Evolutionary conservation across 2,797 vertebrate species (phyloP).

Genomic region (Aeoliscus strigatus): DNA sequence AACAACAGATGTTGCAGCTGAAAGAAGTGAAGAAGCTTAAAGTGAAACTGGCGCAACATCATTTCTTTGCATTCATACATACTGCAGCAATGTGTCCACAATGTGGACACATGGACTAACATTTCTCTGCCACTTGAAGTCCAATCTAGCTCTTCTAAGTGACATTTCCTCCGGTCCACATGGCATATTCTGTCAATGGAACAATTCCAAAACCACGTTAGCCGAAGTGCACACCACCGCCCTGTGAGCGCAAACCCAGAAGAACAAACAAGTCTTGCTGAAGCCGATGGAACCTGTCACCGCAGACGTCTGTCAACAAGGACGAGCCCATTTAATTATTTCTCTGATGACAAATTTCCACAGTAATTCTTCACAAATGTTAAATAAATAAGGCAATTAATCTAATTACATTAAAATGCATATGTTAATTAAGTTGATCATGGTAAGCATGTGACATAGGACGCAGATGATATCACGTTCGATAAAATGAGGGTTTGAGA

Average conservation of each 20-base stretch:
- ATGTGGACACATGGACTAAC: conserved; percentile 12
- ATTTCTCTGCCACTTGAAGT: conserved; percentile 3
- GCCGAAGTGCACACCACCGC: conserved; percentile 50
- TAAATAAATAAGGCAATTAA: no score
- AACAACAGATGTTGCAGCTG: conserved; percentile 22
- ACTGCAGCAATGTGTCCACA: no score
- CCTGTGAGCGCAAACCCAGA: conserved; percentile 43
- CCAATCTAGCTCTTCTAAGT: no score
- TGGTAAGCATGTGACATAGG: no score
- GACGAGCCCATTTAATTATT: conserved; percentile 61
- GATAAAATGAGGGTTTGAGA: no score
- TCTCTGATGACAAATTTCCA: conserved; percentile 50
- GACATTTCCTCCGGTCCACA: no score
- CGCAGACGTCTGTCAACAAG: conserved; percentile 48
- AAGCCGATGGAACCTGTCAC: conserved; percentile 58
- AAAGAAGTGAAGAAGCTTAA: conserved; percentile 30
- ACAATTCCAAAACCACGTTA: conserved; percentile 39
- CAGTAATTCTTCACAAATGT: conserved; percentile 24
- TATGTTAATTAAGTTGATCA: no score
- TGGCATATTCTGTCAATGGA: conserved; percentile 37
- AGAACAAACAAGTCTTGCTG: conserved; percentile 56
- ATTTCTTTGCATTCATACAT: neutral
- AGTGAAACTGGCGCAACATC: conserved; percentile 9
- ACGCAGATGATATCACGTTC: no score
- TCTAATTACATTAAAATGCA: no score